These are phyloP conservation scores for Protomyctophum bolini DNA, from an alignment of 2,113 vertebrate species.

Conservation along the genomic window DNA sequence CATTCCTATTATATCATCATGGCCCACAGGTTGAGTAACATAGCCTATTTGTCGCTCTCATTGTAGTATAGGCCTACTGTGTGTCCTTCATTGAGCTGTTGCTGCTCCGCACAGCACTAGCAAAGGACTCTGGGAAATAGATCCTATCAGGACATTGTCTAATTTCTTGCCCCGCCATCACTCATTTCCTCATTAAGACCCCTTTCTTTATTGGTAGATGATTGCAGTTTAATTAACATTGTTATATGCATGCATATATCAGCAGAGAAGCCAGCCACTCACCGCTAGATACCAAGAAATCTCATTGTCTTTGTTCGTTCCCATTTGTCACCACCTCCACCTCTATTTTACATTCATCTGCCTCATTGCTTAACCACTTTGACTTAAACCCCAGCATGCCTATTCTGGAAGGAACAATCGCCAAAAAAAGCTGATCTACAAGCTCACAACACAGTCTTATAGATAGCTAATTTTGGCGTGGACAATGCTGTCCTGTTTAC, in stretches of 20 bases:
- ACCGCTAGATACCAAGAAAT: slow-evolving; percentile 14
- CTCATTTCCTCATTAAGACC: slow-evolving; percentile 52
- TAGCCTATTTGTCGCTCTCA: background rate
- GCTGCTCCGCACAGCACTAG: slow-evolving; percentile 23
- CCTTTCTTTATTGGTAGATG: slow-evolving; percentile 52
- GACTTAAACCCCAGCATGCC: no score
- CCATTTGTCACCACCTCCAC: background rate
- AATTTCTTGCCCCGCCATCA: slow-evolving; percentile 21
- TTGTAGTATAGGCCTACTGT: background rate
- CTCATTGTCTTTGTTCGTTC: background rate
- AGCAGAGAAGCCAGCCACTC: slow-evolving; percentile 29
- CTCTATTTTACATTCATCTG: background rate
- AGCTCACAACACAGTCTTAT: background rate
- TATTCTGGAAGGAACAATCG: no score
- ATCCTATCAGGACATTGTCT: slow-evolving; percentile 42
- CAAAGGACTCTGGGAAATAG: slow-evolving; percentile 37
- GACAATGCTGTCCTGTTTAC: background rate
- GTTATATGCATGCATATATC: slow-evolving; percentile 58
- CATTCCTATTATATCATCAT: no score
- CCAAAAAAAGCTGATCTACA: no score
- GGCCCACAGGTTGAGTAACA: no score
- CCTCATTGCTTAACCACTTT: no score
- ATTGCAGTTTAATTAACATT: slow-evolving; percentile 69
- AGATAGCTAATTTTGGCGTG: background rate
- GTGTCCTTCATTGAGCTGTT: background rate